phyloP scores from a whole-genome alignment of 2,888 invertebrate species.

The Cenopis cana region DNA sequence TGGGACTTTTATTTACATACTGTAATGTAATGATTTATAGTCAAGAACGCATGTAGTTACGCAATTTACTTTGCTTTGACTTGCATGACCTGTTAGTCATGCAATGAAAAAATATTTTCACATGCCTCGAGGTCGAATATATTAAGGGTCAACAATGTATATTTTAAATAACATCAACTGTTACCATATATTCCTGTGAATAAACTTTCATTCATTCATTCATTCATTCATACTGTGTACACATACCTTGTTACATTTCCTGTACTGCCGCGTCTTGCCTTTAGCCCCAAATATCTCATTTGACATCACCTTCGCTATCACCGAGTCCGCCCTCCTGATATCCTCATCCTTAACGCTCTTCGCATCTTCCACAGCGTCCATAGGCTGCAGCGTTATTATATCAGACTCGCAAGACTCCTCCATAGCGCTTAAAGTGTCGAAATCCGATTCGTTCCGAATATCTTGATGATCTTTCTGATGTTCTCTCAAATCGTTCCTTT shows the following conservation, averaged over 20 bases:
- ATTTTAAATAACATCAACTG: too few relatives aligned
- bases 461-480: slow-evolving; percentile 56
- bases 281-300: slow-evolving; percentile 67
- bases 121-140: too few relatives aligned
- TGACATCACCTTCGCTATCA: slow-evolving; percentile 72
- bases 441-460: slow-evolving; percentile 43
- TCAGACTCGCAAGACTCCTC: slow-evolving; percentile 55
- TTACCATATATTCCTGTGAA: too few relatives aligned
- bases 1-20: too few relatives aligned
- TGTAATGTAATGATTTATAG: too few relatives aligned
- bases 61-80: too few relatives aligned
- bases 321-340: slow-evolving; percentile 62
- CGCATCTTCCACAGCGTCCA: slow-evolving; percentile 17
- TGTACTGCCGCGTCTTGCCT: slow-evolving; percentile 54
- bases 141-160: too few relatives aligned
- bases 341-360: slow-evolving; percentile 48
- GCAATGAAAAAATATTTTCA: too few relatives aligned
- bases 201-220: too few relatives aligned
- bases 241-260: slow-evolving; percentile 66
- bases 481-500: slow-evolving; percentile 51
- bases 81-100: too few relatives aligned
- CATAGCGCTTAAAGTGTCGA: slow-evolving; percentile 54
- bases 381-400: slow-evolving; percentile 44
- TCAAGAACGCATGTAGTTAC: too few relatives aligned
- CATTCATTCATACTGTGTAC: too few relatives aligned